phyloP scores from a whole-genome alignment of 2,113 vertebrate species.

The Leucopsar rothschildi region DNA sequence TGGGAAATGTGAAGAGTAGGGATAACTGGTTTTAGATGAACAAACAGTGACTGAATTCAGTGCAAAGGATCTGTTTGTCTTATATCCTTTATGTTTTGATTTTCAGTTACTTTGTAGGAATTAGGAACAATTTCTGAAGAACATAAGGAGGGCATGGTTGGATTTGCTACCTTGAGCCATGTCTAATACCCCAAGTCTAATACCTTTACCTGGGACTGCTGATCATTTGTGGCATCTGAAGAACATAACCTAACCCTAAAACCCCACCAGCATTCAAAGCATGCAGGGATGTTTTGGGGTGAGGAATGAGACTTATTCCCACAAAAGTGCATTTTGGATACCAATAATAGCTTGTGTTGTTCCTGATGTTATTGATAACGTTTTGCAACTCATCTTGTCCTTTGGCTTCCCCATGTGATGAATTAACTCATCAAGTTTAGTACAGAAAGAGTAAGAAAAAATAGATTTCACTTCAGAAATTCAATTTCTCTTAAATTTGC shows the following conservation, averaged over 20 bases:
- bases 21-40: background rate
- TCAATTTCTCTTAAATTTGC: background rate
- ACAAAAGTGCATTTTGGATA: background rate
- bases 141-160: fast-evolving
- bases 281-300: background rate
- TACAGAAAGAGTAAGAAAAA: background rate
- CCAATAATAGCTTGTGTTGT: background rate
- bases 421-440: background rate
- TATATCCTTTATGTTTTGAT: background rate
- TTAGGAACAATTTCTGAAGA: background rate
- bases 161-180: background rate
- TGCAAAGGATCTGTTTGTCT: background rate
- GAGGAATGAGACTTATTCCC: background rate
- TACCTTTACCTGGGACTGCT: background rate
- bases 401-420: background rate
- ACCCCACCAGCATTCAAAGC: background rate
- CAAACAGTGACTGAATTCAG: background rate
- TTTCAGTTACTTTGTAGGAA: background rate
- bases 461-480: background rate
- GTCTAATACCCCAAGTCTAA: background rate
- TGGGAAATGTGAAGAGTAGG: background rate
- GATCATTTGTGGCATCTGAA: background rate
- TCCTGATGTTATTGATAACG: background rate
- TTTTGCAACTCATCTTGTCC: background rate
- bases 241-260: background rate